Evolutionary conservation across 2,113 vertebrate genomes (phyloP), one percentile per base, ranked within the genome.

Genomic region (Siphamia tubifer): DNA sequence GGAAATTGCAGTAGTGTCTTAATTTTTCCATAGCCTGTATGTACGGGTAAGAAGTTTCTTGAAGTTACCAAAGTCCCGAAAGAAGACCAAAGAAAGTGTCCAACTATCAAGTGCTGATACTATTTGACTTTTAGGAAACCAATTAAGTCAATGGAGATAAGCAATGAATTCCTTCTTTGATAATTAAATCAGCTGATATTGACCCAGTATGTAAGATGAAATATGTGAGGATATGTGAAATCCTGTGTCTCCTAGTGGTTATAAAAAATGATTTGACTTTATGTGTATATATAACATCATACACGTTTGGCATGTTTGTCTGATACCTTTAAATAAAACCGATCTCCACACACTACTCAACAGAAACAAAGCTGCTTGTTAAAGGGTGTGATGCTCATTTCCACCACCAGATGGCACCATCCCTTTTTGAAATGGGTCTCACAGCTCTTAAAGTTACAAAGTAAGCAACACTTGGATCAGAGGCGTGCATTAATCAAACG

Each of bases 371-470:
- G 24, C 13, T 31, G 27, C 19, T 31, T n/a, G 9, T 24, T 20
- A 3, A 30, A 31, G 8, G 15, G 8, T 79, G 77, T 64, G 8
- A 64, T 77, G 40, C 68, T 56, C 36, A 17, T 2, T 20, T 3
- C 2, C 5, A n/a, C 81, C 86, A 80, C 60, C 57, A 87, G 86
- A 79, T 68, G 11, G 77, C 77, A 58, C 45, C 54, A 62, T 49
- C 13, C 54, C 19, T 64, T 51, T 78, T 47, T 35, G 3, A 52
- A 6, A 17, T 21, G 13, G 0, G 16, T 11, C 42, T 58, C 48
- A 28, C 6, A 15, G 13, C 11, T 42, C 28, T 20, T 20, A 10
- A 5, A 8, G 12, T 2, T 35, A 8, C 4, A 31, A 38, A 16
- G 8, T 31, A n/a, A n/a, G n/a, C n/a, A n/a, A n/a, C n/a, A n/a